Evolutionary conservation across 1,140 invertebrate genomes (phyloP).

Genomic region (Apolygus lucorum): DNA sequence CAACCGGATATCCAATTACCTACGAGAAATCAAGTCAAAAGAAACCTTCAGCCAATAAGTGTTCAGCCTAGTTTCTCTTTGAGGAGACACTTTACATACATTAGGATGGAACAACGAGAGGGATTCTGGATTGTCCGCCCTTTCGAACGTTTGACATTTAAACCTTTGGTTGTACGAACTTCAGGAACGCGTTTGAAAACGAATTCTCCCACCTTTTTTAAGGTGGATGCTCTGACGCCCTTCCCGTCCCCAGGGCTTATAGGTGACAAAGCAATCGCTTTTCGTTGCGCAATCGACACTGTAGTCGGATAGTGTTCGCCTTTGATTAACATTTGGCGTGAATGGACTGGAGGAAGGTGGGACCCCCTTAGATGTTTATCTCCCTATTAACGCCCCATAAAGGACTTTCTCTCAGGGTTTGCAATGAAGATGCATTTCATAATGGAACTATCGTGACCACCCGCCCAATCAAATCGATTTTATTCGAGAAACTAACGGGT

Average conservation of each 20-base stretch:
- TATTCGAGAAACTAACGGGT: too few species aligned
- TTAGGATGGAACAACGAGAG: not conserved
- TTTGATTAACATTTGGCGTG: not conserved
- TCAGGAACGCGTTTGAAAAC: too few species aligned
- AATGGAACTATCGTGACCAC: too few species aligned
- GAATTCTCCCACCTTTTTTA: not conserved
- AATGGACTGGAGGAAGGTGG: not conserved
- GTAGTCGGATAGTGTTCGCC: not conserved
- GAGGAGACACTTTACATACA: not conserved
- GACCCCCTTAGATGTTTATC: not conserved
- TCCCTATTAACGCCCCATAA: not conserved
- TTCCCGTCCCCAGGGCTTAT: too few species aligned
- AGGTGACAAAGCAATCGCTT: not conserved
- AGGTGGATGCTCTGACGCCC: too few species aligned
- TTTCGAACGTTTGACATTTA: slow-evolving; percentile 1
- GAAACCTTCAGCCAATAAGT: not conserved
- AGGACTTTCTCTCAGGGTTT: not conserved
- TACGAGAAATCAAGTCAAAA: not conserved
- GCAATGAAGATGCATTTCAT: not conserved
- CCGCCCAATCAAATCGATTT: too few species aligned
- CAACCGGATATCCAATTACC: not conserved
- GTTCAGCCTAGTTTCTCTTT: not conserved
- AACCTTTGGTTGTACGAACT: not conserved
- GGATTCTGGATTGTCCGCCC: not conserved
- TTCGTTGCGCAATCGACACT: not conserved